Evolutionary conservation across 2,888 invertebrate genomes (phyloP).

Genomic region (Philereme vetulata): DNA sequence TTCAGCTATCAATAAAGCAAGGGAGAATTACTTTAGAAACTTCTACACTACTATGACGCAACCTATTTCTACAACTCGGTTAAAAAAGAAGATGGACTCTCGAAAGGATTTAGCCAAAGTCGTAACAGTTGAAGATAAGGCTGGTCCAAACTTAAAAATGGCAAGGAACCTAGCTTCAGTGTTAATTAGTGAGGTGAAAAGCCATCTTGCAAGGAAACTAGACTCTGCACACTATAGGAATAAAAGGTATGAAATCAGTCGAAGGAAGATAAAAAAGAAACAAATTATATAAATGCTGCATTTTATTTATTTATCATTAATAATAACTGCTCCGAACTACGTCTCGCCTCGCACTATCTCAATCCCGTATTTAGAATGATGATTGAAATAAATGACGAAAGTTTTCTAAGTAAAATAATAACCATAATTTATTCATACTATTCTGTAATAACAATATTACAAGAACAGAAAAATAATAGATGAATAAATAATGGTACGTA

Average conservation of each 20-base stretch:
- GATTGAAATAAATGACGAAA: too few relatives aligned
- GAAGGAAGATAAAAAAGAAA: conserved; percentile 24
- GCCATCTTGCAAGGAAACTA: conserved; percentile 29
- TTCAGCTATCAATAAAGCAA: conserved; percentile 57
- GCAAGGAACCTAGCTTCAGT: conserved; percentile 60
- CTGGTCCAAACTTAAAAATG: conserved; percentile 46
- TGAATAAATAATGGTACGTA: too few relatives aligned
- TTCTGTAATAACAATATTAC: too few relatives aligned
- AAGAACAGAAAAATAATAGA: too few relatives aligned
- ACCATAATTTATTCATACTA: too few relatives aligned
- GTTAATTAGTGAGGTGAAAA: conserved; percentile 46
- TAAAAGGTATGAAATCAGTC: conserved; percentile 13
- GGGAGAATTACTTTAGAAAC: conserved; percentile 64
- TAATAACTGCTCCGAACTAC: too few relatives aligned
- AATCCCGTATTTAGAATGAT: too few relatives aligned
- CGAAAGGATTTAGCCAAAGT: conserved; percentile 15
- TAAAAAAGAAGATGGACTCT: conserved; percentile 3
- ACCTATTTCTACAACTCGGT: conserved; percentile 4
- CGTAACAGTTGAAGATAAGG: conserved; percentile 25
- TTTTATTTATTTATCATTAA: not conserved
- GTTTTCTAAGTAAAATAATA: too few relatives aligned
- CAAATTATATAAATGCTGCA: conserved; percentile 1
- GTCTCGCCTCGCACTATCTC: too few relatives aligned
- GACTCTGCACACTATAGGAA: conserved; percentile 15
- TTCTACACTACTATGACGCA: conserved; percentile 52